Evolutionary conservation across 2,113 vertebrate species (phyloP).

Genomic region (Cinclus mexicanus): DNA sequence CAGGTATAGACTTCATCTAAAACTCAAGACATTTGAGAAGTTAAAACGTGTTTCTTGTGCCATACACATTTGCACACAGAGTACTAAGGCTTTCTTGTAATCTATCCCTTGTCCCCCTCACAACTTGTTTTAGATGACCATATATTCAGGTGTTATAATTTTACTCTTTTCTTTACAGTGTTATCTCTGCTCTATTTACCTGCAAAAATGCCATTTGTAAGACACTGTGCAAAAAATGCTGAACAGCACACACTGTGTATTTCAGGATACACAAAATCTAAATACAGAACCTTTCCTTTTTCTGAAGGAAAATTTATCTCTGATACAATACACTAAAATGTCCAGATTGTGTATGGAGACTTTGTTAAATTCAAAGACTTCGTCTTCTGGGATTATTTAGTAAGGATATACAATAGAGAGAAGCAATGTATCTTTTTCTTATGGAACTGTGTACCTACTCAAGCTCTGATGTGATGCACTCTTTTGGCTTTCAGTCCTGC

Average conservation of each 20-base stretch:
- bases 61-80: neutral
- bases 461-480: neutral
- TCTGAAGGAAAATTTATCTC: neutral
- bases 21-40: neutral
- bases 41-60: accelerated
- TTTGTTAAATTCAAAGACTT: neutral
- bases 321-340: neutral
- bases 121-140: neutral
- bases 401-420: neutral
- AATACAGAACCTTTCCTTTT: neutral
- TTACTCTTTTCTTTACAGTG: neutral
- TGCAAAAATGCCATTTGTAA: neutral
- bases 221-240: neutral
- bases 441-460: neutral
- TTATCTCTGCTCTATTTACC: neutral
- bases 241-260: neutral
- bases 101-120: neutral
- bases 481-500: neutral
- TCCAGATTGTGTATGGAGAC: neutral
- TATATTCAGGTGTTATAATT: neutral
- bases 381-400: neutral
- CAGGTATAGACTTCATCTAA: neutral
- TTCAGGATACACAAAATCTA: neutral
- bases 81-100: neutral
- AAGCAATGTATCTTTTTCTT: neutral